A percentile compares a stretch with the other conserved stretches of the same genome.
Conservation (phyloP, 37 sponge, comb jelly and placozoan genomes). For the Corticium candelabrum region DNA sequence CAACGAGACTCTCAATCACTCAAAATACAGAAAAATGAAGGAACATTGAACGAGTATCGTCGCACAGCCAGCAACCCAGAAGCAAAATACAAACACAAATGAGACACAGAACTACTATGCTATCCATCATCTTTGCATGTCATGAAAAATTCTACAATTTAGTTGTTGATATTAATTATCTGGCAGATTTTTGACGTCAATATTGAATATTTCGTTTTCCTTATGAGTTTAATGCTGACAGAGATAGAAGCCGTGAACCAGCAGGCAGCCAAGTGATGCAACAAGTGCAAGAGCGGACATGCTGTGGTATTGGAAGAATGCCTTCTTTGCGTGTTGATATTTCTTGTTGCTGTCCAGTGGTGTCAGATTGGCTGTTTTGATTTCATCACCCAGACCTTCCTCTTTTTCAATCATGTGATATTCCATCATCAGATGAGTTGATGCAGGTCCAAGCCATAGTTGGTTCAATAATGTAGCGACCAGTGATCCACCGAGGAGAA, state of each 20-base stretch:
- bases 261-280: not conserved
- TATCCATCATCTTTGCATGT: no score
- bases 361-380: not conserved
- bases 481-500: no score
- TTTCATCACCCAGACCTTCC: not conserved
- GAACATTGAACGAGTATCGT: no score
- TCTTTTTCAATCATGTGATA: not conserved
- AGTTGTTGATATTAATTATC: no score
- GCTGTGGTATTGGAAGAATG: not conserved
- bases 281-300: not conserved
- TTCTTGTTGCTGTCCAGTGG: not conserved
- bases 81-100: no score
- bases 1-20: no score
- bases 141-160: no score
- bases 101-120: no score
- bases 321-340: not conserved
- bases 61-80: no score
- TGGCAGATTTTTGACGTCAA: no score
- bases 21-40: no score
- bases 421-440: not conserved
- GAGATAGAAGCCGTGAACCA: not conserved
- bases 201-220: no score
- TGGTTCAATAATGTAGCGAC: not conserved
- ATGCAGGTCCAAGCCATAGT: not conserved
- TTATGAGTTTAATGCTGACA: not conserved